phyloP scores from a whole-genome alignment of 2,888 invertebrate species.

The Heliconius ismenius region DNA sequence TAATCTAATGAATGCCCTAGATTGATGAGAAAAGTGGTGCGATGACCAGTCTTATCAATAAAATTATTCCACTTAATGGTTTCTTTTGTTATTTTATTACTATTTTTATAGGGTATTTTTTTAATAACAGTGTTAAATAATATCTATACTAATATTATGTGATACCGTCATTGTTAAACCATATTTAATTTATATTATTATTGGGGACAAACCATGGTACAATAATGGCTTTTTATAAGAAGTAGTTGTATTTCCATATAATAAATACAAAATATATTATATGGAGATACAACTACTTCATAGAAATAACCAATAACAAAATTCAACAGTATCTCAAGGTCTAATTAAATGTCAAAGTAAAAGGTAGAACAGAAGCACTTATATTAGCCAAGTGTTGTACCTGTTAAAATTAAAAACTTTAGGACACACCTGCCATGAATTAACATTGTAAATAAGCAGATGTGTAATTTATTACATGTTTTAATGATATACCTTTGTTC shows the following conservation, averaged over 20 bases:
- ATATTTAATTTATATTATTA: no score
- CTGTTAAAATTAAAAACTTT: neutral
- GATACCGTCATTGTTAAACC: no score
- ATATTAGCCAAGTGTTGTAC: neutral
- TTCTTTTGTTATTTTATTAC: neutral
- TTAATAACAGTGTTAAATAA: neutral
- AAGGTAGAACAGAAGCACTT: neutral
- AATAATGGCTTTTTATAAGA: no score
- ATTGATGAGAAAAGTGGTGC: neutral
- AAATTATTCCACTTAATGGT: neutral
- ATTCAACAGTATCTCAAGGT: constrained; percentile 6
- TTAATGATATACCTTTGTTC: neutral
- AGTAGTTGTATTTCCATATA: no score
- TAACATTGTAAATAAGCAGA: constrained; percentile 16
- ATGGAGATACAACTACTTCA: constrained; percentile 3
- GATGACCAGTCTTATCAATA: neutral
- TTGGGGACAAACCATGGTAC: no score
- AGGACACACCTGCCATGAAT: neutral
- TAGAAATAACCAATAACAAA: neutral
- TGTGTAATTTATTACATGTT: neutral
- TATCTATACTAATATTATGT: no score
- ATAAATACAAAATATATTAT: neutral
- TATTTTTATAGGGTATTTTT: neutral
- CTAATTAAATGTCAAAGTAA: constrained; percentile 22
- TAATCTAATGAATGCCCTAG: neutral